Evolutionary conservation across 2,797 vertebrate species (phyloP).

Genomic region (Acropternis orthonyx): DNA sequence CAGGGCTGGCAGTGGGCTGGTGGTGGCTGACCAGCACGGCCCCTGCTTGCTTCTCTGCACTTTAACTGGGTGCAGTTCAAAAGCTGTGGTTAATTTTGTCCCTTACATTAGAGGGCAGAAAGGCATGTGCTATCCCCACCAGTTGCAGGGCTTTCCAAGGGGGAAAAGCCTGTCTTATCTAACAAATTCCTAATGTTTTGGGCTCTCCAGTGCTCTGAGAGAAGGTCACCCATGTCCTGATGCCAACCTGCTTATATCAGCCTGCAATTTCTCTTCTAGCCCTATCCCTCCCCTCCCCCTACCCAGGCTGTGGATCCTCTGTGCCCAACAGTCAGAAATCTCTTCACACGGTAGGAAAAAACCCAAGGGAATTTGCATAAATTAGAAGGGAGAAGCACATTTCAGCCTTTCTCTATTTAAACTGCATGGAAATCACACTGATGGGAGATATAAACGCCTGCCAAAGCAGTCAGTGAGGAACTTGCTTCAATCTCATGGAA

Average conservation of each 20-base stretch:
- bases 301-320: not conserved
- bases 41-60: not conserved
- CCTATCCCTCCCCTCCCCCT: not conserved
- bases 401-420: constrained; percentile 38
- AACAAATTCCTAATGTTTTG: not conserved
- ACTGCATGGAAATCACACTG: not conserved
- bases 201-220: not conserved
- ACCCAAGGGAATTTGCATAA: constrained; percentile 58
- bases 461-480: not conserved
- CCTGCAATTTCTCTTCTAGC: not conserved
- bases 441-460: not conserved
- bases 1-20: accelerated
- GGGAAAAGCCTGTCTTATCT: not conserved
- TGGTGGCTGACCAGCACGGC: not conserved
- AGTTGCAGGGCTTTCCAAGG: not conserved
- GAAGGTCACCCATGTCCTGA: not conserved
- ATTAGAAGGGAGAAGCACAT: not conserved
- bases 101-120: not conserved
- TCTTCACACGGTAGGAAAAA: not conserved
- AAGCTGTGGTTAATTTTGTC: not conserved
- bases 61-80: not conserved
- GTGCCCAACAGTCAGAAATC: constrained; percentile 7
- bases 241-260: not conserved
- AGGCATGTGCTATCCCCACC: accelerated
- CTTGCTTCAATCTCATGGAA: not conserved